Conservation (phyloP, 92 coral and sea anemone species). For the Epizoanthus scotinus region DNA sequence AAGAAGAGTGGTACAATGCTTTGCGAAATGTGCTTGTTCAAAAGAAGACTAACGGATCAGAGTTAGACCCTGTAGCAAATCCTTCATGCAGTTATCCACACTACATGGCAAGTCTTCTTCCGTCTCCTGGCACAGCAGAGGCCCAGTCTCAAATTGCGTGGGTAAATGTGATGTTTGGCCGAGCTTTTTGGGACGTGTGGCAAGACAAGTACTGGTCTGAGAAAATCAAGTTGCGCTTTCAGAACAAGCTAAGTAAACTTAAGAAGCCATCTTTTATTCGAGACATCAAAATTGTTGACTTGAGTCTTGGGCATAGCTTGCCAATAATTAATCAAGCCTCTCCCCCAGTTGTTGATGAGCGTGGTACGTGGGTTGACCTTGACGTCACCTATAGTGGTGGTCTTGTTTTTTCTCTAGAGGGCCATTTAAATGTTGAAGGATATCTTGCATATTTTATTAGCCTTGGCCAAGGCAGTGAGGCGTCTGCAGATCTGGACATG, state of each 20-base stretch:
- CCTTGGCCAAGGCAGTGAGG: slow-evolving; percentile 77
- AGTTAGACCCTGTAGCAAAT: slow-evolving; percentile 10
- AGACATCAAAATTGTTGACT: slow-evolving; percentile 86
- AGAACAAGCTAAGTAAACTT: slow-evolving; percentile 84
- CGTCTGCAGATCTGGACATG: slow-evolving; percentile 80
- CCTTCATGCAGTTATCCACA: slow-evolving; percentile 80
- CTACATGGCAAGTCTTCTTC: slow-evolving; percentile 84
- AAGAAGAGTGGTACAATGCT: slow-evolving; percentile 92
- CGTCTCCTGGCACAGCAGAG: slow-evolving; percentile 50
- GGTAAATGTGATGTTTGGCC: slow-evolving; percentile 93
- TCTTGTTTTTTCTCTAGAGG: slow-evolving; percentile 83
- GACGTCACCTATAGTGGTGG: slow-evolving; percentile 97
- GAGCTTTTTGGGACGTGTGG: slow-evolving; percentile 99
- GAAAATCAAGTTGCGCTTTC: slow-evolving; percentile 89
- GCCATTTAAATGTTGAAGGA: slow-evolving; percentile 91
- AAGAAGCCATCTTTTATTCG: slow-evolving; percentile 95
- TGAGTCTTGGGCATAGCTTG: slow-evolving; percentile 85
- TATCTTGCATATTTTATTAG: slow-evolving; percentile 79
- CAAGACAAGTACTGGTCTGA: slow-evolving; percentile 96
- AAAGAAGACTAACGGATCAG: slow-evolving; percentile 42
- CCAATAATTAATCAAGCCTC: slow-evolving; percentile 84
- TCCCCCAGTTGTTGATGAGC: slow-evolving; percentile 81
- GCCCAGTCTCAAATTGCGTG: slow-evolving; percentile 78
- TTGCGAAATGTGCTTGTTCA: slow-evolving; percentile 55
- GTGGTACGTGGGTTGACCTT: slow-evolving; percentile 96